phyloP scores from a whole-genome alignment of 2,797 vertebrate species.

The Ispidina picta region DNA sequence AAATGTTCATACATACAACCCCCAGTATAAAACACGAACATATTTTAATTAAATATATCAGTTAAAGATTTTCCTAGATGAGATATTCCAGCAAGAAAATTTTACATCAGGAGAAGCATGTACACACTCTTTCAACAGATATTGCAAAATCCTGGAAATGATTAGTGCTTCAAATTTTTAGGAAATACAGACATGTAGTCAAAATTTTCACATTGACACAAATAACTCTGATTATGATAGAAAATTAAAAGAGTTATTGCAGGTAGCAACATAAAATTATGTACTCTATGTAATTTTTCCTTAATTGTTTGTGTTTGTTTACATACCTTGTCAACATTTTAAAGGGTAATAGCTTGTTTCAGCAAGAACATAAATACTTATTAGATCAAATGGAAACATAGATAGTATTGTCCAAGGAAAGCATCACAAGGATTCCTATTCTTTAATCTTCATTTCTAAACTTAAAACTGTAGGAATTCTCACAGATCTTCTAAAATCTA shows the following conservation, averaged over 20 bases:
- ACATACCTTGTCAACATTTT: background rate
- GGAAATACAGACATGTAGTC: background rate
- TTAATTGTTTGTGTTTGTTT: conserved; percentile 20
- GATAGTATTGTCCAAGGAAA: background rate
- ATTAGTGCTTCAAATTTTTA: background rate
- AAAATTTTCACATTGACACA: background rate
- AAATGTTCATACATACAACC: background rate
- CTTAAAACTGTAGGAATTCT: background rate
- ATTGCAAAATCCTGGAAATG: background rate
- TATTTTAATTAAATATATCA: background rate
- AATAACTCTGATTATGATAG: background rate
- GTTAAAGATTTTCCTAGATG: background rate
- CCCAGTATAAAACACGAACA: background rate
- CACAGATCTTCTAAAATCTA: background rate
- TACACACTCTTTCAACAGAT: background rate
- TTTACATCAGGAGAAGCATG: background rate
- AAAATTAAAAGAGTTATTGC: background rate
- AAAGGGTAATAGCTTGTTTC: background rate
- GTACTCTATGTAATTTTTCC: background rate
- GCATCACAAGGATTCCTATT: background rate
- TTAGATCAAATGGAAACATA: conserved; percentile 39
- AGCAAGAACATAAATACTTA: conserved; percentile 16
- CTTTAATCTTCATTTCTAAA: background rate
- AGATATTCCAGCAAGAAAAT: background rate
- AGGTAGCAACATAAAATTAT: background rate